Base-by-base conservation (phyloP, 1,140 invertebrate species). In the Cotesia vestalis region DNA sequence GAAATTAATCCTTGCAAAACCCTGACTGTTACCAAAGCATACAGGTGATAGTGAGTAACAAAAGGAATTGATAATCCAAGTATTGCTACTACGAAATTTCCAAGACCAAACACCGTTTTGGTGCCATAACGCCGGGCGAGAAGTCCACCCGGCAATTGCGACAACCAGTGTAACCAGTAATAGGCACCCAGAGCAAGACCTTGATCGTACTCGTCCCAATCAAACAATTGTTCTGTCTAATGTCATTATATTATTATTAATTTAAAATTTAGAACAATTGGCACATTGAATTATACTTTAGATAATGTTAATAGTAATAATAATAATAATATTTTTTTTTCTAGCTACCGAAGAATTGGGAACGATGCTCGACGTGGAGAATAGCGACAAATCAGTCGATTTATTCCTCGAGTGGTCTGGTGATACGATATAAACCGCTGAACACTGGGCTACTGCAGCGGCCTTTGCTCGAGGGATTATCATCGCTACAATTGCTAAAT, bases 401-500 rank as follows among this genome's bases (percentile, higher is more conserved):
- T 40, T n/a, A 72, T 59, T 66, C 27, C 1, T 66, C 36, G 4
- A 34, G 11, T n/a, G 12, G 4, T 2, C 20, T 36, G 14, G 4
- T 12, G 62, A 12, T 27, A 40, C 6, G n/a, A 27, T n/a, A 46
- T 66, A 5, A n/a, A 9, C n/a, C 11, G 17, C 11, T 36, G 52
- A 35, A 55, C 36, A 72, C 14, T 59, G 70, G n/a, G 51, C 76
- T 9, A 77, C 70, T 14, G 72, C 64, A 14, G 79, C 78, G n/a
- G 69, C 17, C 62, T 80, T 78, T 4, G 76, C 34, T 63, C 77
- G 72, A 5, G 78, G 83, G 55, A 88, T 84, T 0, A 94, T 91
- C 94, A 96, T 96, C 17, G 93, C 91, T 9, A 96, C 94, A 71
- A 96, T 94, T 8, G 94, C 93, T n/a, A 96, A 91, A 78, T 94